Percentiles rank a stretch among this genome's conserved stretches.
phyloP scores from a whole-genome alignment of 2,113 vertebrate genomes.

The Trichomycterus rosablanca region DNA sequence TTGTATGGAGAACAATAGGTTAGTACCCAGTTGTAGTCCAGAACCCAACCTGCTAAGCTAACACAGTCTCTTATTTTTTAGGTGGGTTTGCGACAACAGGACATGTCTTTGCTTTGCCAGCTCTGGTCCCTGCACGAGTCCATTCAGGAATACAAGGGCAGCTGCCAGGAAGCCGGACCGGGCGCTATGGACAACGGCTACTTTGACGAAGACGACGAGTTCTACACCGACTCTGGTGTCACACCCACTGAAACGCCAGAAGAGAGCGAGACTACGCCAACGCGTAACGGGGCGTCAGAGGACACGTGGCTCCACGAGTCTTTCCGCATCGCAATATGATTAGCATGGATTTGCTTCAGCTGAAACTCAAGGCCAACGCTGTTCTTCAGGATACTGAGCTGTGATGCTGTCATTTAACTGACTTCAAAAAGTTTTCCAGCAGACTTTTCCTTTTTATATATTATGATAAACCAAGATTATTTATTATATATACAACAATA shows the following conservation, averaged over 20 bases:
- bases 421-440: slow-evolving; percentile 36
- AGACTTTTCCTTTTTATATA: slow-evolving; percentile 48
- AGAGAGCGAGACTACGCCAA: slow-evolving; percentile 46
- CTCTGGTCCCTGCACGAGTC: slow-evolving; percentile 96
- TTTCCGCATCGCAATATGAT: slow-evolving; percentile 68
- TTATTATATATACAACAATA: slow-evolving; percentile 61
- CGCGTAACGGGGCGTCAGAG: slow-evolving; percentile 56
- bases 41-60: no score
- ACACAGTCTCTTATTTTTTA: slow-evolving; percentile 40
- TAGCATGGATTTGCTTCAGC: slow-evolving; percentile 41
- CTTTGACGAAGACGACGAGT: slow-evolving; percentile 94
- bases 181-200: slow-evolving; percentile 89
- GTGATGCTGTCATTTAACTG: slow-evolving; percentile 35
- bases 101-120: slow-evolving; percentile 97
- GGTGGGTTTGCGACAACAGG: slow-evolving; percentile 95
- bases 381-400: neutral
- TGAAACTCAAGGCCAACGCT: slow-evolving; percentile 5
- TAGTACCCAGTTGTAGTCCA: no score
- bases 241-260: slow-evolving; percentile 60
- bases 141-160: slow-evolving; percentile 97
- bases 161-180: slow-evolving; percentile 85
- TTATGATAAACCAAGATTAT: slow-evolving; percentile 63
- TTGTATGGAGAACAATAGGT: no score
- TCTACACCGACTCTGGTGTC: slow-evolving; percentile 71
- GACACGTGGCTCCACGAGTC: slow-evolving; percentile 79